A percentile compares a stretch with the other conserved stretches of the same genome.
phyloP scores from a whole-genome alignment of 2,888 invertebrate genomes.

The Spodoptera exigua region DNA sequence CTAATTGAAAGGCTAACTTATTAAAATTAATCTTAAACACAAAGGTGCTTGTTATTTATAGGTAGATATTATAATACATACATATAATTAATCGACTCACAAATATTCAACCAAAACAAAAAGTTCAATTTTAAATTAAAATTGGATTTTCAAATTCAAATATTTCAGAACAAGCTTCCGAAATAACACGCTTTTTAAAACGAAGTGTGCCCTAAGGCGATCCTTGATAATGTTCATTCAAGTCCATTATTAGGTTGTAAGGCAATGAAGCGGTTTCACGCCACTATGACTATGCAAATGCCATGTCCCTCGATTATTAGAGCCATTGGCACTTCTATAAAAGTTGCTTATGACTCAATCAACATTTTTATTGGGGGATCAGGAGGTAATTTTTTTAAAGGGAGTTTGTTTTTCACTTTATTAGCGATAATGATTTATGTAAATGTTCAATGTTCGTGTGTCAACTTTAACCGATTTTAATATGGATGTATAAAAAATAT shows the following conservation, averaged over 20 bases:
- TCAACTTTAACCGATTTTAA: not conserved
- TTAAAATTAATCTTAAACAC: too few species aligned
- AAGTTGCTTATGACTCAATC: constrained; percentile 44
- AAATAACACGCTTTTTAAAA: not conserved
- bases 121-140: too few species aligned
- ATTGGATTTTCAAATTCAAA: too few species aligned
- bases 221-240: constrained; percentile 17
- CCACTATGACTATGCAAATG: constrained; percentile 51
- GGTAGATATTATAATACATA: too few species aligned
- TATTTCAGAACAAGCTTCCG: too few species aligned
- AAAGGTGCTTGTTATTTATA: too few species aligned
- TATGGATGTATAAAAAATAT: not conserved
- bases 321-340: constrained; percentile 40
- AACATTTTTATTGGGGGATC: constrained; percentile 26
- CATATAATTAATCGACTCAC: too few species aligned
- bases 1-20: too few species aligned
- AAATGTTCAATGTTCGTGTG: constrained; percentile 6
- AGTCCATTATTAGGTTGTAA: constrained; percentile 36
- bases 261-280: constrained; percentile 44
- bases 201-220: not conserved
- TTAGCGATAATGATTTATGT: constrained; percentile 8
- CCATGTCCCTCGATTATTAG: constrained; percentile 25
- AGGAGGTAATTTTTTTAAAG: constrained; percentile 35
- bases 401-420: constrained; percentile 14
- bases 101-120: too few species aligned